These are phyloP conservation scores for Sympetrum striolatum DNA, from an alignment of 2,888 invertebrate genomes.

Conservation along the genomic window DNA sequence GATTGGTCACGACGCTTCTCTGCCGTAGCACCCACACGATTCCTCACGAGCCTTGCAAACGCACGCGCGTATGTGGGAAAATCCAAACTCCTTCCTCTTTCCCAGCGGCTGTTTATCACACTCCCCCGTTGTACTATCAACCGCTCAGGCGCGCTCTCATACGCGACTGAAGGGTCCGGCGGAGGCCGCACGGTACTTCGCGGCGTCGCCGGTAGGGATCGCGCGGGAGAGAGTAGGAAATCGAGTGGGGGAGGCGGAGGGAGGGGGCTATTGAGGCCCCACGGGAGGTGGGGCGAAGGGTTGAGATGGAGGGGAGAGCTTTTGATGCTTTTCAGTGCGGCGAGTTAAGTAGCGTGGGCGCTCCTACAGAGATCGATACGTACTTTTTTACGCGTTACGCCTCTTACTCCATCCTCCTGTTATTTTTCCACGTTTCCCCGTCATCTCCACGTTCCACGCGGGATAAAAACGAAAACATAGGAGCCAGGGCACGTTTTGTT, in stretches of 20 bases:
- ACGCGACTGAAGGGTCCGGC: constrained; percentile 40
- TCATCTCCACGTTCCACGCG: neutral
- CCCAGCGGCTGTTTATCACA: neutral
- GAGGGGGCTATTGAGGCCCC: neutral
- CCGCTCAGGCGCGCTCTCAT: constrained; percentile 16
- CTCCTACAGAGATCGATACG: constrained; percentile 15
- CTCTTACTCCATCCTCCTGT: neutral
- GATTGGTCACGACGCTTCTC: neutral
- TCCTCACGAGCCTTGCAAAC: neutral
- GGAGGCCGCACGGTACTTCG: constrained; percentile 34
- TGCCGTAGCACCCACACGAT: neutral
- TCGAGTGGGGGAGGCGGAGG: neutral
- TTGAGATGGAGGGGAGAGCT: neutral
- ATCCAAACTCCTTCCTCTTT: neutral
- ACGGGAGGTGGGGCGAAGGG: neutral
- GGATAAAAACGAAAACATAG: neutral
- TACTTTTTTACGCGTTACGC: constrained; percentile 28
- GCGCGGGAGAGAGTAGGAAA: constrained; percentile 4
- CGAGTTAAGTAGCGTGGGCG: constrained; percentile 35
- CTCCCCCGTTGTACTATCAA: neutral
- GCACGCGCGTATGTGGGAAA: neutral
- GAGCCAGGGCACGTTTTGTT: neutral
- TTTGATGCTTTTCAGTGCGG: constrained; percentile 39
- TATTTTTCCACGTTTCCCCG: neutral
- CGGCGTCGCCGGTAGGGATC: constrained; percentile 41